These are phyloP conservation scores for Corbicula japonica DNA, from an alignment of 2,888 invertebrate species.

Conservation along the genomic window DNA sequence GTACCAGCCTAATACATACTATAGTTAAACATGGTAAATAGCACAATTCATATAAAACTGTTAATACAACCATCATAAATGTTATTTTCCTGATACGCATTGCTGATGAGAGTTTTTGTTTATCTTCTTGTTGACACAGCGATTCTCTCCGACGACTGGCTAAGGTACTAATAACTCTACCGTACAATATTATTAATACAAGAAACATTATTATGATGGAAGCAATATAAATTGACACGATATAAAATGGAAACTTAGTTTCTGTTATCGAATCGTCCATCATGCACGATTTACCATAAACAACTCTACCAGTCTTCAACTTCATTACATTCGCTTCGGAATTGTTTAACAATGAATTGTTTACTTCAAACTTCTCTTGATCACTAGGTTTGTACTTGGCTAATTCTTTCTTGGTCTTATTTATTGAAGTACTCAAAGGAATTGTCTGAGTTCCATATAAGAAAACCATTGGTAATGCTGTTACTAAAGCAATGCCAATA, in stretches of 20 bases:
- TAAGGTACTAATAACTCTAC: constrained; percentile 18
- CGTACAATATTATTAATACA: constrained; percentile 26
- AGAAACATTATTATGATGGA: constrained; percentile 16
- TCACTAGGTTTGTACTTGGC: too few relatives aligned
- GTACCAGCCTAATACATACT: constrained; percentile 10
- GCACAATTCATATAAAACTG: constrained; percentile 27
- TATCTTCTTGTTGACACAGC: constrained; percentile 21
- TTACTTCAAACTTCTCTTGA: too few relatives aligned
- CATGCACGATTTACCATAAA: constrained; percentile 38
- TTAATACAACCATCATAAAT: constrained; percentile 30
- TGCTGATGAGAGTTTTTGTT: constrained; percentile 7
- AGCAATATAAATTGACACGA: constrained; percentile 19
- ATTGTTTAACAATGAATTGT: too few relatives aligned
- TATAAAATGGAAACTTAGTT: constrained; percentile 16
- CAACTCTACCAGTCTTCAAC: background rate
- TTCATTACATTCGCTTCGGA: too few relatives aligned
- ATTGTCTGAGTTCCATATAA: constrained; percentile 36
- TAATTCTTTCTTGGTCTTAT: too few relatives aligned
- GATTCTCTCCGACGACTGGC: constrained; percentile 28
- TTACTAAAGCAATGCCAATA: constrained; percentile 1
- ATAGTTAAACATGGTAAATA: constrained; percentile 38
- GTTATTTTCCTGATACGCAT: constrained; percentile 33
- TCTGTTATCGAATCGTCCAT: constrained; percentile 27
- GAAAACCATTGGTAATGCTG: constrained; percentile 27
- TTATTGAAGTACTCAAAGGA: constrained; percentile 17